A percentile compares a stretch with the other conserved stretches of the same genome.
These are phyloP conservation scores for Pitta sordida DNA, from an alignment of 2,113 vertebrate species.

Conservation along the genomic window DNA sequence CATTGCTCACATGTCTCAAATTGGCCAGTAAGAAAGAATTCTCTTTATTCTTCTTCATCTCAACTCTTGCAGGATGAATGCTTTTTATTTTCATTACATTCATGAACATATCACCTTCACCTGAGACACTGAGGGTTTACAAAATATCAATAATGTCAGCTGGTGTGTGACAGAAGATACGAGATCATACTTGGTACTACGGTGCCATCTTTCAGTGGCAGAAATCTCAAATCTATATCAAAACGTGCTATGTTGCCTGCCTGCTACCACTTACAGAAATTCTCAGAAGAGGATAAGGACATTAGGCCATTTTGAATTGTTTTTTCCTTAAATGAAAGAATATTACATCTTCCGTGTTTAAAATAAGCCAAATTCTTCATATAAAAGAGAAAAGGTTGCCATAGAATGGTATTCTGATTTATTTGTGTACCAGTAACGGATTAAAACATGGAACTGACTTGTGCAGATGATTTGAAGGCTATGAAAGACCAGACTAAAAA, in stretches of 20 bases:
- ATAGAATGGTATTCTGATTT: background rate
- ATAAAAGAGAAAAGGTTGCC: background rate
- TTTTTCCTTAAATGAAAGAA: background rate
- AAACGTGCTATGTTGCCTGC: background rate
- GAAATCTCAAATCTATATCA: background rate
- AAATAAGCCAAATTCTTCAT: background rate
- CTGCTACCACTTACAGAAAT: background rate
- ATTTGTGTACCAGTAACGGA: background rate
- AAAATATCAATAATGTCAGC: background rate
- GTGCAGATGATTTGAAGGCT: background rate
- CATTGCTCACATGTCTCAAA: background rate
- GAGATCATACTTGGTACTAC: background rate
- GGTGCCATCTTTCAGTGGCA: background rate
- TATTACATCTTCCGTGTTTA: background rate
- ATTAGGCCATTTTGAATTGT: background rate
- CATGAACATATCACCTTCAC: background rate
- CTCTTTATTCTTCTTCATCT: background rate
- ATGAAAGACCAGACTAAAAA: background rate
- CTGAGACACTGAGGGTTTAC: background rate
- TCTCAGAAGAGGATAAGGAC: background rate
- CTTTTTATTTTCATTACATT: background rate
- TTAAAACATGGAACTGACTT: background rate
- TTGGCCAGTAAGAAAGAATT: background rate
- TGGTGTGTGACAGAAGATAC: background rate
- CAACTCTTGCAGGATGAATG: background rate